A percentile compares a stretch with the other conserved stretches of the same genome.
Conservation (phyloP, 1,140 invertebrate genomes). For the Bombus terrestris region DNA sequence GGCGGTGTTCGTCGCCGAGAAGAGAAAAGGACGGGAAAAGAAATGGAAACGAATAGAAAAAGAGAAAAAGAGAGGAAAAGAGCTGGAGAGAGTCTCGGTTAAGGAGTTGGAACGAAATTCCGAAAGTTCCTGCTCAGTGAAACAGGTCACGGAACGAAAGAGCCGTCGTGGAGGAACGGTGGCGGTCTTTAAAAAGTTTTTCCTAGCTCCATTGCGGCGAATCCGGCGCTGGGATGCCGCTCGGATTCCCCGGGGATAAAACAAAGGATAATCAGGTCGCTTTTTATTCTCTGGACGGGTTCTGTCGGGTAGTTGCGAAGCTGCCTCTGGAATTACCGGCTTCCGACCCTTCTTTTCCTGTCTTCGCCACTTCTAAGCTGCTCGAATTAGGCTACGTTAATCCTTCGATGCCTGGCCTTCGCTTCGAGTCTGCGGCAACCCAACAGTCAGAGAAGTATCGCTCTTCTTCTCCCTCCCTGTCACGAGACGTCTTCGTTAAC, state of each 20-base stretch:
- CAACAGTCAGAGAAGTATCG: not conserved
- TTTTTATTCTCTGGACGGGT: constrained; percentile 53
- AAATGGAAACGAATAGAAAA: not conserved
- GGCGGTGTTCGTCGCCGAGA: not conserved
- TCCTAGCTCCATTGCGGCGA: constrained; percentile 6
- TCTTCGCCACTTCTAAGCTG: constrained; percentile 27
- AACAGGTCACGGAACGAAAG: constrained; percentile 65
- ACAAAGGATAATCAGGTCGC: constrained; percentile 66
- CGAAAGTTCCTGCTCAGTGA: constrained; percentile 55
- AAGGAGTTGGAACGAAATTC: constrained; percentile 54
- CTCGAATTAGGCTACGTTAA: constrained; percentile 42
- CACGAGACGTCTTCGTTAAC: constrained; percentile 12
- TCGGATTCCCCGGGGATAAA: constrained; percentile 55
- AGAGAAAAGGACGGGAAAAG: not conserved
- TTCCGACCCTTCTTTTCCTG: constrained; percentile 32
- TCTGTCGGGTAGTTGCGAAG: constrained; percentile 5
- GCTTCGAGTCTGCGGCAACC: not conserved
- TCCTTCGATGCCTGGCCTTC: constrained; percentile 23
- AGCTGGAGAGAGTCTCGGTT: not conserved
- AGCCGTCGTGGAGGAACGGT: constrained; percentile 38
- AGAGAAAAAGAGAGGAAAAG: constrained; percentile 33
- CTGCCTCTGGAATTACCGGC: constrained; percentile 42
- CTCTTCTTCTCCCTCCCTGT: not conserved
- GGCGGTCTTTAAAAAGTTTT: constrained; percentile 67
- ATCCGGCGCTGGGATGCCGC: constrained; percentile 28